Evolutionary conservation across 2,797 vertebrate species (phyloP).

Genomic region (Cirrhinus molitorella): DNA sequence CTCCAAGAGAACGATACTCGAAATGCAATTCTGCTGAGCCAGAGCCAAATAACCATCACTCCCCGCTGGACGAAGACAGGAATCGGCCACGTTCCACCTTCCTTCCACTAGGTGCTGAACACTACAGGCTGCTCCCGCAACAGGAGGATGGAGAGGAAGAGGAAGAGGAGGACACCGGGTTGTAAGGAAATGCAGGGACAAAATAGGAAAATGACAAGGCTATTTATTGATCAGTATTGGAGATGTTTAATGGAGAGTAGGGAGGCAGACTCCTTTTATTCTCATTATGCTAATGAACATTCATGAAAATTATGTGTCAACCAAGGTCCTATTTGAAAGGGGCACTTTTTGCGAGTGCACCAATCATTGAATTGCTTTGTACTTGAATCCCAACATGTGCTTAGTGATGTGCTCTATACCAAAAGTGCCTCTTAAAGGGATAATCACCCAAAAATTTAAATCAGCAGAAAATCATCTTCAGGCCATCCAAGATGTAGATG

Average conservation of each 20-base stretch:
- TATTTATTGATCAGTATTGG: slow-evolving; percentile 18
- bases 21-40: slow-evolving; percentile 77
- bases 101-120: slow-evolving; percentile 69
- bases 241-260: neutral
- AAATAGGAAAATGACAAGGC: neutral
- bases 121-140: slow-evolving; percentile 78
- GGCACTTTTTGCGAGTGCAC: neutral
- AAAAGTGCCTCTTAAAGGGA: slow-evolving; percentile 23
- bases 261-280: slow-evolving; percentile 16
- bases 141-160: slow-evolving; percentile 75
- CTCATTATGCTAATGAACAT: slow-evolving; percentile 45
- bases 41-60: slow-evolving; percentile 61
- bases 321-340: slow-evolving; percentile 16
- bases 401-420: neutral
- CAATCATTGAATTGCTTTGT: slow-evolving; percentile 9
- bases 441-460: neutral
- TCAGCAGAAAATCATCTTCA: neutral
- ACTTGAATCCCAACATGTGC: neutral
- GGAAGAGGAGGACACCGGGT: slow-evolving; percentile 70
- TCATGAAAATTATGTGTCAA: slow-evolving; percentile 9
- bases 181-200: slow-evolving; percentile 44
- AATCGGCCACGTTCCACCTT: slow-evolving; percentile 65
- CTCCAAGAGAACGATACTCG: slow-evolving; percentile 73
- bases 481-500: neutral
- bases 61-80: slow-evolving; percentile 57